Evolutionary conservation across 1,140 invertebrate genomes (phyloP), one percentile per base, ranked within the genome.

Genomic region (Megalonaias nervosa): DNA sequence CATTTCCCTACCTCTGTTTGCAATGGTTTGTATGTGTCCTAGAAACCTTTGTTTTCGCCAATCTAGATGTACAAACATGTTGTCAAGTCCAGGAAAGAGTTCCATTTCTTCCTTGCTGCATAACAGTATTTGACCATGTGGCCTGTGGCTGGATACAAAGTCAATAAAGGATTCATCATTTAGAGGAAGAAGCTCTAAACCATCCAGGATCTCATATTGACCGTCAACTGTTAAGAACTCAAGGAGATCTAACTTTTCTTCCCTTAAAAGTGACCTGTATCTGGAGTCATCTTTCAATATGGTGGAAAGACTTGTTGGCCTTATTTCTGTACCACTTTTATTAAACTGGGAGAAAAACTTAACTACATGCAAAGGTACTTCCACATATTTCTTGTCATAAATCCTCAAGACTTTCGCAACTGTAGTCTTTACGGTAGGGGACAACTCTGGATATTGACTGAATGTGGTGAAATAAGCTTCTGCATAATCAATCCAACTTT

Each of bases 381-480:
- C 38, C 38, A 38, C 38, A 9, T 38, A 38, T 2, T 38, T 38
- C 5, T 38, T 38, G 38, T 38, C 6, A 9, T 38, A 31, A 31
- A 31, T 31, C 31, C 31, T 31, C 31, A 31, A 31, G 5, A 31
- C 31, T 31, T 31, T 31, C 5, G 31, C 31, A 5, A 31, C 31
- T 31, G 31, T 31, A 31, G 31, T 31, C 31, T 31, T 31, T 31
- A 31, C 31, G 31, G 31, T 2, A 31, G 31, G 31, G 31, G 31
- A 31, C 31, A 31, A 31, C 31, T 31, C 5, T 1, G 31, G 5
- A 31, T 31, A 59, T 5, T 48, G 16, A 15, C 60, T 23, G 56
- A 77, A 77, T 21, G 75, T 72, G 59, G 75, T 64, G 72, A 77
- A 77, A 13, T 16, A 61, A 4, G 62, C 58, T 14, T 77, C 65